Percentiles rank a stretch among this genome's conserved stretches.
Evolutionary conservation across 2,113 vertebrate genomes (phyloP).

Genomic region (Hypocryptadius cinnamomeus): DNA sequence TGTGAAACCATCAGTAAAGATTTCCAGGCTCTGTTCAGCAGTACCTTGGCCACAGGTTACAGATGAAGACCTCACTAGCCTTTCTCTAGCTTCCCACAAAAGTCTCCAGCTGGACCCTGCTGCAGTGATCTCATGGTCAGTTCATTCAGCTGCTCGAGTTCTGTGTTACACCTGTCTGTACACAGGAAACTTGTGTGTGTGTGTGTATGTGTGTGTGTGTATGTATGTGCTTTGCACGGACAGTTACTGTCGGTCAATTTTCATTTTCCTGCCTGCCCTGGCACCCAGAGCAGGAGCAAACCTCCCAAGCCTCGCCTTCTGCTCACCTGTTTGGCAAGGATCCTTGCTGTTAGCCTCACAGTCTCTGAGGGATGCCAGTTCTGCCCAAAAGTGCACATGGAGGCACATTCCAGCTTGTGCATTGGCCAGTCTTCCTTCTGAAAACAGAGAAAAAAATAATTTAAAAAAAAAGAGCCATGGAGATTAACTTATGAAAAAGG

Average conservation of each 20-base stretch:
- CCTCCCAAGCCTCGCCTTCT: background rate
- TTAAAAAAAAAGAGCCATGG: background rate
- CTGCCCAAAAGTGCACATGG: conserved; percentile 85
- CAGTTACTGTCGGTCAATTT: background rate
- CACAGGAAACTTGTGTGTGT: background rate
- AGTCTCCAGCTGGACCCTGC: background rate
- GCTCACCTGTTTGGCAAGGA: conserved; percentile 89
- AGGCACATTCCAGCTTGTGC: conserved; percentile 93
- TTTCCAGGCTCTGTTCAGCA: background rate
- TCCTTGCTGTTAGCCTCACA: conserved; percentile 84
- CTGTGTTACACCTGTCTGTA: background rate
- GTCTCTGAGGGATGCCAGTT: conserved; percentile 93
- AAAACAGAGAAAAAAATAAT: background rate
- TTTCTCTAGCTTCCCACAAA: background rate
- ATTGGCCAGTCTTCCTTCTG: conserved; percentile 92
- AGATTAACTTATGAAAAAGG: conserved; percentile 1
- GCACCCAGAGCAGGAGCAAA: background rate
- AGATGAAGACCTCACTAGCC: background rate
- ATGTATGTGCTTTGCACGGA: background rate
- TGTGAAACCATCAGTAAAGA: background rate
- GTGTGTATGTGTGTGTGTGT: background rate
- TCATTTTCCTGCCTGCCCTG: conserved; percentile 17
- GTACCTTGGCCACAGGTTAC: background rate
- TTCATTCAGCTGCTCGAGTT: background rate
- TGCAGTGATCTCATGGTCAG: background rate